Evolutionary conservation across 2,888 invertebrate genomes (phyloP).

Genomic region (Platypus cylindrus): DNA sequence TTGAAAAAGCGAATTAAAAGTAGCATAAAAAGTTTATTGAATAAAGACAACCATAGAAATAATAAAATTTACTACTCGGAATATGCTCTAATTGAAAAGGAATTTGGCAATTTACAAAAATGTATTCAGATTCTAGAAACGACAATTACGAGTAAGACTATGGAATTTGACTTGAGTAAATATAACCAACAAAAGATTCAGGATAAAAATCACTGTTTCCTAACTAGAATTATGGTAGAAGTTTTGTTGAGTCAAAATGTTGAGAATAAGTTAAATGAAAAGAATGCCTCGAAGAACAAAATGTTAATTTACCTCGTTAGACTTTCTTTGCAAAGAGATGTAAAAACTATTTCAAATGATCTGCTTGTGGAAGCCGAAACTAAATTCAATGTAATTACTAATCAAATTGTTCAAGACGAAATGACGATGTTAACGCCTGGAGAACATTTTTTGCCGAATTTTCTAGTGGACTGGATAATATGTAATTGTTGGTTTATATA

Average conservation of each 20-base stretch:
- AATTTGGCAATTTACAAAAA: constrained; percentile 36
- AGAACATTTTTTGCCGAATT: constrained; percentile 39
- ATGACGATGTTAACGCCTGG: constrained; percentile 19
- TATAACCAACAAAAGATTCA: constrained; percentile 20
- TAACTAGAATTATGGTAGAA: constrained; percentile 33
- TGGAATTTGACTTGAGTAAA: constrained; percentile 19
- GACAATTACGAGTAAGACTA: constrained; percentile 31
- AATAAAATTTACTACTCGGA: constrained; percentile 48
- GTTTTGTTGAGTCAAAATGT: no score
- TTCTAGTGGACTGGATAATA: constrained; percentile 39
- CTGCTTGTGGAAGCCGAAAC: constrained; percentile 24
- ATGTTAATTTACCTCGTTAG: constrained; percentile 25
- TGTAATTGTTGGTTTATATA: constrained; percentile 42
- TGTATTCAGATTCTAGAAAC: constrained; percentile 41
- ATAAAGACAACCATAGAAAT: constrained; percentile 40
- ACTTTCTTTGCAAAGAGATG: constrained; percentile 22
- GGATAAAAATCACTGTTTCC: constrained; percentile 31
- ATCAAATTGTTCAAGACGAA: constrained; percentile 22
- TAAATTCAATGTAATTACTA: constrained; percentile 29
- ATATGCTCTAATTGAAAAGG: constrained; percentile 48
- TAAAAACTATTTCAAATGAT: constrained; percentile 19
- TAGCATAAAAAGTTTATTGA: constrained; percentile 43
- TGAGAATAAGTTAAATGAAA: constrained; percentile 15
- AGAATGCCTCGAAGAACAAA: constrained; percentile 16
- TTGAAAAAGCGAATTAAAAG: constrained; percentile 39